Base-by-base conservation (phyloP, 2,797 vertebrate species). In the Poecilia gillii region DNA sequence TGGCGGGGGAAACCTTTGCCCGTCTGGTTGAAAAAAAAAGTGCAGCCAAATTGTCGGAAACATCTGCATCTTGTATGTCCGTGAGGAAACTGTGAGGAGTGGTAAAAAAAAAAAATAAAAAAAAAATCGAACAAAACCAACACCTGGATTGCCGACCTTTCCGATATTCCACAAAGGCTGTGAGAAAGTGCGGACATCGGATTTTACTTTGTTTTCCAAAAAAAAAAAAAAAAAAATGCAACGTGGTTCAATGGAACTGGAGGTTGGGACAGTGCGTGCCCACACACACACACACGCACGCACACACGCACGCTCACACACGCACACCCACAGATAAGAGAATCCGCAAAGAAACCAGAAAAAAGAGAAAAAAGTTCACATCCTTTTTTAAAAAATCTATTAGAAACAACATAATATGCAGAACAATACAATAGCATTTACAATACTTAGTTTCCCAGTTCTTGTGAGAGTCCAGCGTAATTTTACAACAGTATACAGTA, bases 331-430 rank as follows among this genome's bases (percentile, higher is more conserved):
- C 59, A 97, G 97, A 97, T 97, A 9, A 98, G 97, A 98, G 97
- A 98, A 97, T 98, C 97, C 98, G 98, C 97, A 98, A 95, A 95
- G 93, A 95, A 95, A 98, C 81, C 79, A 90, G 84, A 86, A 91
- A 91, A 90, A 89, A 90, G 95, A 90, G 87, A 89, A 97, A 97
- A 98, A 95, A 96, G 97, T 98, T 98, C 97, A 98, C 97, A 98
- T 99, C 98, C 97, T 98, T 97, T 98, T 96, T 90, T 73, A 91
- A 93, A 91, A 96, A 97, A 97, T 98, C 97, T 99, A 98, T 99
- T 99, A 99, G 97, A 99, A 99, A 99, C 97, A 99, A 99, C 97
- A 97, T 97, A 98, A 99, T 99, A 99, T 99, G 97, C 97, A 97
- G 98, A 99, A 99, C 97, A 99, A 97, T 98, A 98, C 98, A 97